Conservation (phyloP, 2,797 vertebrate species). For the Platalea minor region DNA sequence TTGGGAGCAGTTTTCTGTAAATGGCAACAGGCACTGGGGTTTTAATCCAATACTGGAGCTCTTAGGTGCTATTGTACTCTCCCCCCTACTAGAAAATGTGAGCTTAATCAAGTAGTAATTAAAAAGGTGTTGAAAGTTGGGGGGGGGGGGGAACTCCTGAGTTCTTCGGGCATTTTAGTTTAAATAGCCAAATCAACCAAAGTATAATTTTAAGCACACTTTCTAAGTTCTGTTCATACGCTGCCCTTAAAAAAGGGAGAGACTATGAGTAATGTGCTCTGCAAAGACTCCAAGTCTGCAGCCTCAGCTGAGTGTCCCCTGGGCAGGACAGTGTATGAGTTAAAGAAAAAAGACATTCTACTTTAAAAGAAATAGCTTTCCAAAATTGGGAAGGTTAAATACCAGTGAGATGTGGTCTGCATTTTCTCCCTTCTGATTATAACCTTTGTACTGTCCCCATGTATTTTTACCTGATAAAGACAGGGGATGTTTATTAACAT, state of each 20-base stretch:
- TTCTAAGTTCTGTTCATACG: neutral
- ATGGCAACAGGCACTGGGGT: neutral
- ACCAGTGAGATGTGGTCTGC: neutral
- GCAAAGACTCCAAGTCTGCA: neutral
- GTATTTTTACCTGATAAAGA: neutral
- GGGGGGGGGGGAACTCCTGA: neutral
- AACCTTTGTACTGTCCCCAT: accelerated
- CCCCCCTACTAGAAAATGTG: neutral
- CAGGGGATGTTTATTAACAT: neutral
- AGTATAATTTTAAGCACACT: neutral
- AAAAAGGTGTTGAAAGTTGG: neutral
- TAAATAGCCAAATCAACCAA: neutral
- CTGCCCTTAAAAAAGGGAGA: neutral
- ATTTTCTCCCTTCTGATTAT: neutral
- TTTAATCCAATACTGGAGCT: neutral
- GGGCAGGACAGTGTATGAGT: neutral
- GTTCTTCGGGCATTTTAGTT: neutral
- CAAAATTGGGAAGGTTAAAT: neutral
- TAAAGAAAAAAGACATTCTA: neutral
- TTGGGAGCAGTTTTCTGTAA: neutral
- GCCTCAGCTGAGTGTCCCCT: neutral
- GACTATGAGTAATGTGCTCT: neutral
- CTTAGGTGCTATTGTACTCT: neutral
- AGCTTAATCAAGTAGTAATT: neutral
- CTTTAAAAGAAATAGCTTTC: neutral